These are phyloP conservation scores for Chydorus sphaericus DNA, from an alignment of 2,888 invertebrate species.

Conservation along the genomic window DNA sequence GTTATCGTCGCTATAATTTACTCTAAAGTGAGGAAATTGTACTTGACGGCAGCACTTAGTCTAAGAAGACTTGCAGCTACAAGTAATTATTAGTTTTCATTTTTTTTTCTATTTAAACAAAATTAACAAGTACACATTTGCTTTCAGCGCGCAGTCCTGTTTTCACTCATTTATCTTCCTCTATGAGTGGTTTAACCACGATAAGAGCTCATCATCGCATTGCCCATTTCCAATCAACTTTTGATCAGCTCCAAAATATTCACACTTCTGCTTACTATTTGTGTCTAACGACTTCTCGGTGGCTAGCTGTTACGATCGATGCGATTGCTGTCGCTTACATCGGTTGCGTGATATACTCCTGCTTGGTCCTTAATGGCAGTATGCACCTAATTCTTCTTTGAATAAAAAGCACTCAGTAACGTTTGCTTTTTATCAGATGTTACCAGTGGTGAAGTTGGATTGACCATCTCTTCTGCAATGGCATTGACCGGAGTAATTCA, in stretches of 20 bases:
- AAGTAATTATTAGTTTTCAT: conserved; percentile 24
- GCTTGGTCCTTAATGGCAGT: conserved; percentile 48
- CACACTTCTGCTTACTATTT: conserved; percentile 87
- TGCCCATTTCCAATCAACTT: conserved; percentile 28
- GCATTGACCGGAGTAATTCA: conserved; percentile 35
- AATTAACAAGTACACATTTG: no score
- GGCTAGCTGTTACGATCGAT: conserved; percentile 88
- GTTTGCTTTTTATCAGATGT: no score
- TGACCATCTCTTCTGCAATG: conserved; percentile 25
- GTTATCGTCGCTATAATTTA: conserved; percentile 30
- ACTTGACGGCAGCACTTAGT: conserved; percentile 32
- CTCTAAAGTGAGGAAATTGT: conserved; percentile 29
- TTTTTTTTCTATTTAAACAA: background rate
- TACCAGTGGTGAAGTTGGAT: conserved; percentile 24
- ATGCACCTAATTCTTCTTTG: conserved; percentile 17
- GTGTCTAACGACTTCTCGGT: conserved; percentile 75
- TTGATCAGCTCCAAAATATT: conserved; percentile 23
- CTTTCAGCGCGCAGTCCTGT: conserved; percentile 34
- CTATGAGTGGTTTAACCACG: conserved; percentile 59
- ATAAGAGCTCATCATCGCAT: conserved; percentile 38
- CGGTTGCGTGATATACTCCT: conserved; percentile 66
- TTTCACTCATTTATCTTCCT: conserved; percentile 58
- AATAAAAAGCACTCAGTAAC: background rate
- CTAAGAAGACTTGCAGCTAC: conserved; percentile 36
- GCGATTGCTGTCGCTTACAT: conserved; percentile 76